Percentiles rank a stretch among this genome's conserved stretches.
These are phyloP conservation scores for Ceratothoa steindachneri DNA, from an alignment of 2,888 invertebrate species.

Conservation along the genomic window DNA sequence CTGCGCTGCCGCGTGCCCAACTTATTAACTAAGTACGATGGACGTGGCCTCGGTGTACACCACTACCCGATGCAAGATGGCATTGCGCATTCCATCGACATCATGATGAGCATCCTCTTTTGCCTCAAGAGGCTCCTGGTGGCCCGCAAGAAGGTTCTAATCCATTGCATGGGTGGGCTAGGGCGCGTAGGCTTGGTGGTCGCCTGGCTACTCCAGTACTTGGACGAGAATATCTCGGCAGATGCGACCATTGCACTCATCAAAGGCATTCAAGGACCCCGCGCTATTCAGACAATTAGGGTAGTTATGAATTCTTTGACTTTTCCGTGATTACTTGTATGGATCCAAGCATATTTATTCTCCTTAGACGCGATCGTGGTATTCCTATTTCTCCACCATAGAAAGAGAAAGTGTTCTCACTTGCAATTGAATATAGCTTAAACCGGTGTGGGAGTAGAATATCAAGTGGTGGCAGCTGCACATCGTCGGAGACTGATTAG, in stretches of 20 bases:
- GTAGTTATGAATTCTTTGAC: conserved; percentile 11
- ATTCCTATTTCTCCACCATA: too few relatives aligned
- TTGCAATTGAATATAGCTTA: too few relatives aligned
- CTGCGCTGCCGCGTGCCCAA: conserved; percentile 33
- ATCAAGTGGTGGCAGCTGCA: too few relatives aligned
- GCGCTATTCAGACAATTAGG: conserved; percentile 38
- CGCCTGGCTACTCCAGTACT: conserved; percentile 33
- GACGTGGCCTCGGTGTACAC: conserved; percentile 24
- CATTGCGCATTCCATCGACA: conserved; percentile 26
- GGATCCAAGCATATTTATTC: not conserved
- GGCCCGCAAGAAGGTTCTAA: conserved; percentile 26
- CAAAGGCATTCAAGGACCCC: conserved; percentile 24
- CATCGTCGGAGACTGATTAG: too few relatives aligned
- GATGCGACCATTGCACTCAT: conserved; percentile 25
- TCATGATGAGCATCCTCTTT: conserved; percentile 30
- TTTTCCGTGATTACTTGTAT: not conserved
- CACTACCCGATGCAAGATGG: conserved; percentile 33
- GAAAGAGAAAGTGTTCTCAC: too few relatives aligned
- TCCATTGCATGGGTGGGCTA: conserved; percentile 39
- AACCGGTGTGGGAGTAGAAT: too few relatives aligned
- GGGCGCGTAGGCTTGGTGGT: conserved; percentile 34
- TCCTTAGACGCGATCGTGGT: too few relatives aligned
- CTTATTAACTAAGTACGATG: conserved; percentile 23
- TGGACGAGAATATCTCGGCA: conserved; percentile 32
- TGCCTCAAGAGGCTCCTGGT: conserved; percentile 20